These are phyloP conservation scores for Pristiophorus japonicus DNA, from an alignment of 2,113 vertebrate genomes.

Conservation along the genomic window DNA sequence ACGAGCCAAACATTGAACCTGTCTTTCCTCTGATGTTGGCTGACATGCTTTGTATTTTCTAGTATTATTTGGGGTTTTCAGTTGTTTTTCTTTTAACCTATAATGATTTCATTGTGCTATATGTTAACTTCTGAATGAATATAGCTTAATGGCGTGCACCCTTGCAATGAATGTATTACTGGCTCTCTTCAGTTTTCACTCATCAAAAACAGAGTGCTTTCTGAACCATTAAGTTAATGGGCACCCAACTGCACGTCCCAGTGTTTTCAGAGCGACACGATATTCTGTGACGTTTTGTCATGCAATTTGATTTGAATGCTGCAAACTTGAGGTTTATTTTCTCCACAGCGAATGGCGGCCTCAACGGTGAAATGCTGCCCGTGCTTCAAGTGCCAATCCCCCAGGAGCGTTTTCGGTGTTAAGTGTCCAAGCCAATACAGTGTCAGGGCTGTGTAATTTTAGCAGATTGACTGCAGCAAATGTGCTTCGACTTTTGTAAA, in stretches of 20 bases:
- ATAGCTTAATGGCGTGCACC: background rate
- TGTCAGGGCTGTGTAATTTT: conserved; percentile 20
- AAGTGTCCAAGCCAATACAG: background rate
- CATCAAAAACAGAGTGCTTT: background rate
- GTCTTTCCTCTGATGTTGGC: background rate
- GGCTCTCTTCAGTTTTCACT: background rate
- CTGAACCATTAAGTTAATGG: background rate
- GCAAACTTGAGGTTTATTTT: background rate
- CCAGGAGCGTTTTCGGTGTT: background rate
- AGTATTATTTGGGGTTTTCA: background rate
- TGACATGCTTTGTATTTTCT: background rate
- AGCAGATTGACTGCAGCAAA: conserved; percentile 26
- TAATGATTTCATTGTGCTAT: background rate
- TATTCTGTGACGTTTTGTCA: background rate
- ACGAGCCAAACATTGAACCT: background rate
- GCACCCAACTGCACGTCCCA: background rate
- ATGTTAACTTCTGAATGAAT: background rate
- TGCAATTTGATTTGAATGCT: background rate
- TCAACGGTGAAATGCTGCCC: background rate
- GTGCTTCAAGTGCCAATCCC: background rate
- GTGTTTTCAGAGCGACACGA: background rate
- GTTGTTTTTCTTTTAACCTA: background rate
- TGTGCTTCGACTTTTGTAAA: conserved; percentile 8
- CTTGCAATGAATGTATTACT: background rate
- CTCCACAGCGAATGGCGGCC: background rate